Conservation (phyloP, 2,797 vertebrate genomes). For the Glossophaga mutica region DNA sequence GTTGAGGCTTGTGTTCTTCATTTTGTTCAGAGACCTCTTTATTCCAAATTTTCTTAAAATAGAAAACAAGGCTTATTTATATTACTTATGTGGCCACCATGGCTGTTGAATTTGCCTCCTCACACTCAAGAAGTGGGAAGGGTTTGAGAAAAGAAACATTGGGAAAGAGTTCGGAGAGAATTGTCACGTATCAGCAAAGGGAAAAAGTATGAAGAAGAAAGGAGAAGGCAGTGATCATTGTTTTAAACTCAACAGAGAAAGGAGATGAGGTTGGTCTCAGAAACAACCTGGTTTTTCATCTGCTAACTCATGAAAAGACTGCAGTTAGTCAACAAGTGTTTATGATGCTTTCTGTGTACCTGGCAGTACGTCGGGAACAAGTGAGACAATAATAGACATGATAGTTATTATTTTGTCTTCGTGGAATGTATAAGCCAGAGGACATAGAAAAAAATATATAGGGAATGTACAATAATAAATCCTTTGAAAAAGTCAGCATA, state of each 20-base stretch:
- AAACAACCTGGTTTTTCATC: not conserved
- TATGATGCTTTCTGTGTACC: not conserved
- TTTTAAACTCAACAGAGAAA: not conserved
- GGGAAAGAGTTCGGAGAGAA: not conserved
- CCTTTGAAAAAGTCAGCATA: not conserved
- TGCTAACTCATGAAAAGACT: not conserved
- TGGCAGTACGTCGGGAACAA: not conserved
- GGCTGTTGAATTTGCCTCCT: not conserved
- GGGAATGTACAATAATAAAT: not conserved
- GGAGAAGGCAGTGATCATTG: not conserved
- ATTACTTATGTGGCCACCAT: not conserved
- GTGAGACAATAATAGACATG: not conserved
- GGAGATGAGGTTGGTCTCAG: not conserved
- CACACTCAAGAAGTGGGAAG: not conserved
- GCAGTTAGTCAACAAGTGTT: not conserved
- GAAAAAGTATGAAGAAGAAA: not conserved
- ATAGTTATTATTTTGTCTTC: not conserved
- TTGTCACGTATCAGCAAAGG: not conserved
- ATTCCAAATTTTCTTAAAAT: not conserved
- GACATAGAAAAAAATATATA: not conserved
- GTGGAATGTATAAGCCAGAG: not conserved
- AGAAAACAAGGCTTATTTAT: not conserved
- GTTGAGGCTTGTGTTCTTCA: not conserved
- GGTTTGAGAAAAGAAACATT: not conserved
- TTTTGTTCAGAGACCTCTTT: not conserved